Base-by-base conservation (phyloP, 1,140 invertebrate species). In the Drosophila pseudoobscura region DNA sequence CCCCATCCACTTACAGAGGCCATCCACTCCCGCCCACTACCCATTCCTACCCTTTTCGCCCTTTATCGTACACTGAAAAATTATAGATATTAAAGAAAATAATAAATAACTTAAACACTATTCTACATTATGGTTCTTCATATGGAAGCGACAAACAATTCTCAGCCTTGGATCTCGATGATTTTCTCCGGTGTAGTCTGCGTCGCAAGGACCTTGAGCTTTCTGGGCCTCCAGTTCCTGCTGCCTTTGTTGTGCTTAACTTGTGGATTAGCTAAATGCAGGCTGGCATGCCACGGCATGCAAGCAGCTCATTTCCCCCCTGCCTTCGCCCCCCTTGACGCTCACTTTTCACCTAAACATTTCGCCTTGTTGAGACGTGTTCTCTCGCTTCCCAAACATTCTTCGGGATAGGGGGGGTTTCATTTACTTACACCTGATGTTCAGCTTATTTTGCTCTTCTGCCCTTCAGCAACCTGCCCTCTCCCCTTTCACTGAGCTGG, bases 211-310 rank as follows among this genome's bases (percentile, higher is more conserved):
- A 75, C 72, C 72, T 75, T 75, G 72, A 59, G 72, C 35, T 75
- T 62, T 52, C 59, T 50, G 57, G 46, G 56, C 59, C 69, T 71
- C 73, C 68, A 60, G 63, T 13, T 63, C 77, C 68, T 69, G 65
- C 50, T 77, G 66, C 49, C 63, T 79, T 84, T 84, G 80, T 84
- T 85, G 70, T 70, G 82, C 69, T 74, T 66, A 74, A 77, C 80
- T 85, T 77, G 73, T 74, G 80, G 82, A 80, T 80, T 87, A 84
- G 82, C 80, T 77, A 87, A 84, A 84, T 85, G 80, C 80, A 80
- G 59, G 57, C 77, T 49, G 77, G 47, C 52, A 65, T 60, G 63
- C 60, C 71, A 57, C 20, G 46, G 59, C 60, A 80, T 80, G 71
- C 77, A 80, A 58, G 55, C 55, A 39, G 31, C 50, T 51, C 44